Evolutionary conservation across 2,888 invertebrate genomes (phyloP).

Genomic region (Xestia rhomboidea): DNA sequence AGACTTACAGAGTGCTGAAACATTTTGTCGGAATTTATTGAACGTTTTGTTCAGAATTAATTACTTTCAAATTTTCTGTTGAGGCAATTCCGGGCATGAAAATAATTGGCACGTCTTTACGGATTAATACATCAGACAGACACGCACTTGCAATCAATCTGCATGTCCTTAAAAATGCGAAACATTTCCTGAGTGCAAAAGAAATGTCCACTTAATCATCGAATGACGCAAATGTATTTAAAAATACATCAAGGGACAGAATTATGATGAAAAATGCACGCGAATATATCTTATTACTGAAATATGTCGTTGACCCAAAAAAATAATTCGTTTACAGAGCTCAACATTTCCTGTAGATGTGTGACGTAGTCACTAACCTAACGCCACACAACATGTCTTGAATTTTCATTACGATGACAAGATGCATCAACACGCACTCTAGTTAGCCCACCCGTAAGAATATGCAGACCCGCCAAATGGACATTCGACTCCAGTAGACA

Average conservation of each 20-base stretch:
- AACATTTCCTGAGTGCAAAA: slow-evolving; percentile 29
- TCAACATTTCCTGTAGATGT: slow-evolving; percentile 35
- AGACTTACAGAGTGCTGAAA: slow-evolving; percentile 46
- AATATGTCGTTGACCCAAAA: slow-evolving; percentile 54
- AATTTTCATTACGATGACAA: slow-evolving; percentile 40
- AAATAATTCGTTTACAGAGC: slow-evolving; percentile 12
- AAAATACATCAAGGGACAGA: slow-evolving; percentile 47
- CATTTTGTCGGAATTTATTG: slow-evolving; percentile 51
- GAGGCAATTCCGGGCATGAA: not conserved
- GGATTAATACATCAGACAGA: slow-evolving; percentile 1
- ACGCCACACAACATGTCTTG: not conserved
- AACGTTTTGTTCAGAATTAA: slow-evolving; percentile 37
- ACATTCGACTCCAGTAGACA: not conserved
- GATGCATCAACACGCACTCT: slow-evolving; percentile 35
- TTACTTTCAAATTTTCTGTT: slow-evolving; percentile 20
- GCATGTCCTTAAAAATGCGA: slow-evolving; percentile 22
- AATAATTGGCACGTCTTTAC: slow-evolving; percentile 21
- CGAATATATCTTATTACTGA: slow-evolving; percentile 35
- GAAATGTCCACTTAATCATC: slow-evolving; percentile 40
- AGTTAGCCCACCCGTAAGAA: slow-evolving; percentile 6
- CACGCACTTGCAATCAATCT: slow-evolving; percentile 25
- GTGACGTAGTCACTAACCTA: not conserved
- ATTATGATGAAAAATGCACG: slow-evolving; percentile 52
- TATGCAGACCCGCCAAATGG: too few relatives aligned
- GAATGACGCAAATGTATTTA: slow-evolving; percentile 57